Conservation (phyloP, 2,113 vertebrate genomes). For the Myotis yumanensis region DNA sequence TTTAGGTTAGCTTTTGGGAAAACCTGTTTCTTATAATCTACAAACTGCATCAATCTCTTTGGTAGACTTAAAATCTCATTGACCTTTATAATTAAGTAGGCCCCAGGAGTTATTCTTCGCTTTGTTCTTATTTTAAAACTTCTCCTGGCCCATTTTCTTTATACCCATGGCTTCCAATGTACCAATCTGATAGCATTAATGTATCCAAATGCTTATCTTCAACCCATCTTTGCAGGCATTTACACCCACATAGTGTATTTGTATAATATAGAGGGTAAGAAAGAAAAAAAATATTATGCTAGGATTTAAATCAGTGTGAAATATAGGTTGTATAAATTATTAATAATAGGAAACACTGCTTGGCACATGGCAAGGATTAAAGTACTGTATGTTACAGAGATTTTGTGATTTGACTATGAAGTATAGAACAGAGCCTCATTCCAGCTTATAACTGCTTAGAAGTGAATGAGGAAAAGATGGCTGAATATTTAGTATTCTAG, state of each 20-base stretch:
- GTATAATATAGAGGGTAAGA: not conserved
- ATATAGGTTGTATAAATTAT: not conserved
- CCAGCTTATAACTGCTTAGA: not conserved
- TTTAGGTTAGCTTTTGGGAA: not conserved
- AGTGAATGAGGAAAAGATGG: not conserved
- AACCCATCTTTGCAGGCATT: not conserved
- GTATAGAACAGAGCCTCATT: not conserved
- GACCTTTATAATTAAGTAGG: not conserved
- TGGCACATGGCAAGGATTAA: not conserved
- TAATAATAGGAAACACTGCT: not conserved
- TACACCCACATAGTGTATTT: not conserved
- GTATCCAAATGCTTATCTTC: not conserved
- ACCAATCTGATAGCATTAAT: not conserved
- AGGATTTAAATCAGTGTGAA: not conserved
- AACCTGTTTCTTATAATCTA: not conserved
- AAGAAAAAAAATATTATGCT: not conserved
- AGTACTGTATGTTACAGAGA: not conserved
- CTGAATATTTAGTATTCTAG: not conserved
- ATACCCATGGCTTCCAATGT: not conserved
- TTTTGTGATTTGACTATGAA: not conserved
- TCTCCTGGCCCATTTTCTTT: not conserved
- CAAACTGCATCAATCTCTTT: not conserved
- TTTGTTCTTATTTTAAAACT: not conserved
- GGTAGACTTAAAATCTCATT: not conserved
- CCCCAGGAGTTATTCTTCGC: not conserved